Conservation (phyloP, 37 sponge, comb jelly and placozoan species). For the Hormiphora californensis region DNA sequence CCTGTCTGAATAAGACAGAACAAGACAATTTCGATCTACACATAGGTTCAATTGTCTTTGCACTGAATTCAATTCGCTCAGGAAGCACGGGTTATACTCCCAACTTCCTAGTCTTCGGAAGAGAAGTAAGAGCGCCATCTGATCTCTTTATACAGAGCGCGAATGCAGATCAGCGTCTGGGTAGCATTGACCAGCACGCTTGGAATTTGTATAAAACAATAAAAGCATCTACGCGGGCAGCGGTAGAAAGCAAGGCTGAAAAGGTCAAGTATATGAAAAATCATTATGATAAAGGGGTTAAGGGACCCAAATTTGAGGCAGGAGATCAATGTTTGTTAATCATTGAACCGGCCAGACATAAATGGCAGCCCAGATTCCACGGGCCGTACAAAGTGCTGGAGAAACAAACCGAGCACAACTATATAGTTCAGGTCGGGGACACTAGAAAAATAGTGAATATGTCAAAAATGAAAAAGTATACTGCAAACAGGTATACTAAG, state of each 20-base stretch:
- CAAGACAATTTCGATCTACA: background rate
- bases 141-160: background rate
- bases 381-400: slow-evolving; percentile 1
- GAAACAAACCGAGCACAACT: slow-evolving; percentile 4
- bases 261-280: background rate
- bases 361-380: background rate
- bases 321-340: slow-evolving; percentile 23
- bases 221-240: background rate
- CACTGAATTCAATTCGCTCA: background rate
- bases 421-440: background rate
- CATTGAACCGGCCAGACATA: background rate
- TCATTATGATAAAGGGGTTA: slow-evolving; percentile 17
- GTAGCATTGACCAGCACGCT: background rate
- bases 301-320: background rate
- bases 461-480: slow-evolving; percentile 6
- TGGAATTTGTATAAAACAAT: background rate
- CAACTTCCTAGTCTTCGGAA: background rate
- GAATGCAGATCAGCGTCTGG: no score
- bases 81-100: background rate
- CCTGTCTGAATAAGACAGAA: background rate
- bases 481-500: slow-evolving; percentile 3
- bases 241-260: background rate
- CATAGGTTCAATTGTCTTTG: background rate
- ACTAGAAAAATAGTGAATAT: slow-evolving; percentile 15
- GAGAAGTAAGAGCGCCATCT: background rate